Base-by-base conservation (phyloP, 2,888 invertebrate species). In the Aspidapion aeneum region DNA sequence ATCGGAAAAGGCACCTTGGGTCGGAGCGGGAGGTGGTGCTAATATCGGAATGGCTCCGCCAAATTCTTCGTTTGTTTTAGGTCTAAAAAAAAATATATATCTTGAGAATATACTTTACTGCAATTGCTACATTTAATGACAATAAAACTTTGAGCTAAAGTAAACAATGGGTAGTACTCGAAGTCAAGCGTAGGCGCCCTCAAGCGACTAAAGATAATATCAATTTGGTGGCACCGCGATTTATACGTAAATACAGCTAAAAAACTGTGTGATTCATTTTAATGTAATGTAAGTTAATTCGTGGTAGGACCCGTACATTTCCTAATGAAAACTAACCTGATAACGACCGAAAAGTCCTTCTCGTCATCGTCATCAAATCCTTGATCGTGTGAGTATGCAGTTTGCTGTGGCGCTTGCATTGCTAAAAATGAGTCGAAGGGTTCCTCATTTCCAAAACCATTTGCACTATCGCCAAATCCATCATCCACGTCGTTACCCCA, bases 401-500 rank as follows among this genome's bases (percentile, higher is more conserved):
- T 88, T 0, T 84, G 78, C 1, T 83, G 88, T 0, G 93, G 93
- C 57, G 91, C 91, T 62, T 87, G 87, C 86, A 94, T 86, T 18
- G 88, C 87, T 61, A 95, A 82, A 79, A 94, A 93, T 0, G 89
- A 87, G 73, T 94, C 94, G 73, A 93, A 93, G 0, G 87, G 87
- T 68, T 90, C 90, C 60, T 90, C 89, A 61, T 82, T 85, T 58
- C 89, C 91, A 57, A 90, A 90, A 1, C 85, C 87, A 55, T 22
- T 65, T 20, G 64, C 65, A 3, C 21, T 52, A 17, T 66, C 60
- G 7, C 74, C 77, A 18, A 68, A 66, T 18, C 20, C 59, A 7
- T 3, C 35, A 12, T 63, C 64, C 1, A 66, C 67, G 62, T 69
- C 72, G 67, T 69, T 74, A 17, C 80, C 80, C 79, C 80, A 80